Evolutionary conservation across 2,888 invertebrate species (phyloP).

Genomic region (Lissonota sp.): DNA sequence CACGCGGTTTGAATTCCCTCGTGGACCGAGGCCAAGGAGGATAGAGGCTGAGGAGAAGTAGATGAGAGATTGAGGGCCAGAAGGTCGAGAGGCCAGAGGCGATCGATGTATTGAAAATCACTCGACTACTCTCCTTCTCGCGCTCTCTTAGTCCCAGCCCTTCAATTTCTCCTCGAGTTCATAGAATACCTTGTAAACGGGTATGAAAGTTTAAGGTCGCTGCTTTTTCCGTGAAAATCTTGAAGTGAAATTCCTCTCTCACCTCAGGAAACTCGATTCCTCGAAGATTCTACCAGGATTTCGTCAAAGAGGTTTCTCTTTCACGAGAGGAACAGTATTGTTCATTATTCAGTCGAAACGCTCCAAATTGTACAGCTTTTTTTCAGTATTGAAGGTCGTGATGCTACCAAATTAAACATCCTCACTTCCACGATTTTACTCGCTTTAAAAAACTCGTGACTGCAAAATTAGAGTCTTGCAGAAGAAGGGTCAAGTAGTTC

Average conservation of each 20-base stretch:
- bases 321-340: background rate
- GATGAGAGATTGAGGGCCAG: constrained; percentile 24
- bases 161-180: constrained; percentile 29
- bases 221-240: background rate
- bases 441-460: too few species aligned
- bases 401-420: too few species aligned
- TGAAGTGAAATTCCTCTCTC: background rate
- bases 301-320: background rate
- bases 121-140: constrained; percentile 39
- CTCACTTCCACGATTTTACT: too few species aligned
- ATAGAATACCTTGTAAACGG: constrained; percentile 15
- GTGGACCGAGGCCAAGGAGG: constrained; percentile 11
- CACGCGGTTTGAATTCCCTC: constrained; percentile 1
- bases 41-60: background rate
- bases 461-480: too few species aligned
- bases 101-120: constrained; percentile 63
- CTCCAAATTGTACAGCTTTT: too few species aligned
- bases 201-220: constrained; percentile 50
- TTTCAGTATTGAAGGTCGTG: too few species aligned
- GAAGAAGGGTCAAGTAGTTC: too few species aligned
- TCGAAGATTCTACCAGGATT: background rate
- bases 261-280: background rate
- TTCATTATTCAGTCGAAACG: too few species aligned
- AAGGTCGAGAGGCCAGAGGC: constrained; percentile 53
- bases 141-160: constrained; percentile 31